phyloP scores from a whole-genome alignment of 2,888 invertebrate species.

The Syrphus vitripennis region DNA sequence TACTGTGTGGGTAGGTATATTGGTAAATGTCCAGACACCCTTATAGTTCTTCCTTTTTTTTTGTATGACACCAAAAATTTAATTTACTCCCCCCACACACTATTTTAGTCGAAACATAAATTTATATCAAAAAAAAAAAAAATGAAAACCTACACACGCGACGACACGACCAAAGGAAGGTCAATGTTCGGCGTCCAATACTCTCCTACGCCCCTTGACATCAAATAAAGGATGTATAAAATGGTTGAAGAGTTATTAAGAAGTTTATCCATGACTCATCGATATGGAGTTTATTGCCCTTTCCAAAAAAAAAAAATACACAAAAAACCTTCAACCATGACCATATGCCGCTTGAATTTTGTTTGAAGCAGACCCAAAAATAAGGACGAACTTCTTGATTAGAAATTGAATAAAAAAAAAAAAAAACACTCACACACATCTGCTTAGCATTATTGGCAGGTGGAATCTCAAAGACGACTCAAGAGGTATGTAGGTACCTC shows the following conservation, averaged over 20 bases:
- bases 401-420: constrained; percentile 17
- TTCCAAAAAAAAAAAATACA: background rate
- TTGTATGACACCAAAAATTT: constrained; percentile 44
- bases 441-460: constrained; percentile 52
- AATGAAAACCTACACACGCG: constrained; percentile 60
- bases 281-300: constrained; percentile 59
- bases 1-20: constrained; percentile 50
- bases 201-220: constrained; percentile 23
- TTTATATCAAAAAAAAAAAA: constrained; percentile 1
- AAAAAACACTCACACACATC: constrained; percentile 51
- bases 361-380: background rate
- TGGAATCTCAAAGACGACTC: constrained; percentile 27
- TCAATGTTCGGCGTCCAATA: constrained; percentile 54
- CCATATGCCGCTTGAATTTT: constrained; percentile 55
- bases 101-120: constrained; percentile 16
- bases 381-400: constrained; percentile 48
- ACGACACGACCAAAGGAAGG: constrained; percentile 51
- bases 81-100: constrained; percentile 46
- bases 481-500: too few species aligned
- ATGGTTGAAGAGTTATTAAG: constrained; percentile 24
- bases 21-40: constrained; percentile 61
- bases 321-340: background rate
- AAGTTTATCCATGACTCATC: constrained; percentile 53
- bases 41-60: constrained; percentile 42
- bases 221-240: constrained; percentile 14